Percentiles rank a stretch among this genome's conserved stretches.
phyloP scores from a whole-genome alignment of 2,888 invertebrate genomes.

The Neria commutata region DNA sequence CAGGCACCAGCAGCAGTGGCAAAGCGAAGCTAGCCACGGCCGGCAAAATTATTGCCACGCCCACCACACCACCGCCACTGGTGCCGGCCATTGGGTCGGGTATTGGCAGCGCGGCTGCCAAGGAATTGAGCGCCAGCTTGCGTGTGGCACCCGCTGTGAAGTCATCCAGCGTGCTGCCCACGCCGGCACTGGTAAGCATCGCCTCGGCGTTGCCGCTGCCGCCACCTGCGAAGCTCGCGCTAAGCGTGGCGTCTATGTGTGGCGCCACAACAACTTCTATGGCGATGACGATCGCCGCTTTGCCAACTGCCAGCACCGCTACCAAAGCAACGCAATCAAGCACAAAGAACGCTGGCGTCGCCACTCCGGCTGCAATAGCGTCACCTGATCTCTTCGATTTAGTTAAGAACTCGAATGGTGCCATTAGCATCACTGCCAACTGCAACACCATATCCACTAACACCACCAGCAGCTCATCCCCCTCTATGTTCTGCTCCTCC shows the following conservation, averaged over 20 bases:
- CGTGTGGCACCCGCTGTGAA: slow-evolving; percentile 33
- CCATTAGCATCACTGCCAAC: slow-evolving; percentile 42
- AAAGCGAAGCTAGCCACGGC: slow-evolving; percentile 39
- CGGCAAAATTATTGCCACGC: slow-evolving; percentile 49
- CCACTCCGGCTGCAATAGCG: slow-evolving; percentile 12
- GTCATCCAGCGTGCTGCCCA: slow-evolving; percentile 33
- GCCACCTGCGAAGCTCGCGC: slow-evolving; percentile 27
- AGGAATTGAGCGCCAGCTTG: slow-evolving; percentile 36
- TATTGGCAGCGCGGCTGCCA: slow-evolving; percentile 25
- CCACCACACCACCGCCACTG: slow-evolving; percentile 53
- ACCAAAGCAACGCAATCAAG: slow-evolving; percentile 12
- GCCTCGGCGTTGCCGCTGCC: slow-evolving; percentile 41
- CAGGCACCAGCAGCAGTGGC: slow-evolving; percentile 22
- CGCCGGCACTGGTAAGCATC: slow-evolving; percentile 54
- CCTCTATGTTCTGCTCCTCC: slow-evolving; percentile 32
- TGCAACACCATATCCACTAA: slow-evolving; percentile 36
- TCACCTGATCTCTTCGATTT: slow-evolving; percentile 56
- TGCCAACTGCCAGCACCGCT: slow-evolving; percentile 19
- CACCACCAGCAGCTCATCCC: slow-evolving; percentile 26
- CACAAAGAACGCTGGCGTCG: slow-evolving; percentile 1
- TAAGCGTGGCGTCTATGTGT: slow-evolving; percentile 21
- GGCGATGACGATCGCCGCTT: slow-evolving; percentile 31
- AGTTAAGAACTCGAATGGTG: slow-evolving; percentile 56
- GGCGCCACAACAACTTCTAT: slow-evolving; percentile 32
- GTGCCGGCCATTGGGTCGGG: slow-evolving; percentile 41